A percentile compares a stretch with the other conserved stretches of the same genome.
Evolutionary conservation across 1,140 invertebrate species (phyloP).

Genomic region (Nasonia longicornis): DNA sequence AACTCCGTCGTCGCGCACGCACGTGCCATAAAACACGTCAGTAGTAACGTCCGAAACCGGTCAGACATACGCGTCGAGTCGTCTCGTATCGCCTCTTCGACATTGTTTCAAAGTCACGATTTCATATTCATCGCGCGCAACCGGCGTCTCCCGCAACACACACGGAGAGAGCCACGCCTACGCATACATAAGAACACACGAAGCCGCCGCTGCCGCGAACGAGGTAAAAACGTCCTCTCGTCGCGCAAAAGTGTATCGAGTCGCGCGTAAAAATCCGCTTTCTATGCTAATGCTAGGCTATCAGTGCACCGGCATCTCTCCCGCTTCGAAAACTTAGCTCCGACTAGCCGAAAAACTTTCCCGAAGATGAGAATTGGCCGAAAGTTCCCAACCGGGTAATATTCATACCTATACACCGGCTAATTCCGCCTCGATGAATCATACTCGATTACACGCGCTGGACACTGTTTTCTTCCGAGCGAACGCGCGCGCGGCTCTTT

Average conservation of each 20-base stretch:
- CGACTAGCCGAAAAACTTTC: no score
- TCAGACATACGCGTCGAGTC: neutral
- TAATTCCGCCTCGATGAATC: constrained; percentile 19
- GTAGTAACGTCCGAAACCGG: neutral
- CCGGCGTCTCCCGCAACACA: neutral
- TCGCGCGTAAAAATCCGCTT: constrained; percentile 25
- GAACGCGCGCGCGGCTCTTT: neutral
- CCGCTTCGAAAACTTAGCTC: neutral
- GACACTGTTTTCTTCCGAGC: no score
- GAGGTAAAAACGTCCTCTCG: constrained; percentile 24
- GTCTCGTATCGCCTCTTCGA: neutral
- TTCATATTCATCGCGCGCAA: neutral
- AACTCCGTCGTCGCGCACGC: neutral
- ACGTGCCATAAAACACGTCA: neutral
- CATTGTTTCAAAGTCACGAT: neutral
- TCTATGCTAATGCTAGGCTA: constrained; percentile 34
- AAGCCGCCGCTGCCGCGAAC: neutral
- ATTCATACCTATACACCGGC: neutral
- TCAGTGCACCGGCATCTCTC: neutral
- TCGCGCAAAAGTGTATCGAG: neutral
- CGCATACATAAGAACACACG: neutral
- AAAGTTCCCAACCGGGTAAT: neutral
- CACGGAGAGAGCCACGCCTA: neutral
- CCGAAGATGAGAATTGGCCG: neutral
- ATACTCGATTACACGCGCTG: no score